Evolutionary conservation across 2,113 vertebrate genomes (phyloP), one percentile per base, ranked within the genome.

Genomic region (Anarhynchus alexandrinus): DNA sequence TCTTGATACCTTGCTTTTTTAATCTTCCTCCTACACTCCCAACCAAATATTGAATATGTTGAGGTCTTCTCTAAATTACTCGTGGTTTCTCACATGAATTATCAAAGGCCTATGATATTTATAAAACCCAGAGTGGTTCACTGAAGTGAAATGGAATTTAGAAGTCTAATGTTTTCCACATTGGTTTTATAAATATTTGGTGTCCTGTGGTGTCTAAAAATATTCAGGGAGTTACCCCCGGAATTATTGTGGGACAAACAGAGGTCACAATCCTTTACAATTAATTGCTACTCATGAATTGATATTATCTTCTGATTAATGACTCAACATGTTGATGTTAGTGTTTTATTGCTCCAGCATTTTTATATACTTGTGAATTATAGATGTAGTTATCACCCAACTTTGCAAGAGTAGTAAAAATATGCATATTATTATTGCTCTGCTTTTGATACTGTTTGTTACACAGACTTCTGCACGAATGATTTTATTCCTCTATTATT

Each of bases 271-370:
- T 92, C 62, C 6, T 97, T 97, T 97, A 88, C 34, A 89, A 89
- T 74, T 95, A 97, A 93, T 93, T 98, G 61, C 82, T 54, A n/a
- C 70, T 94, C 77, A 94, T 97, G 97, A 98, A 97, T 94, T 95
- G 86, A 95, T 95, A 42, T 91, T 95, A 90, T 94, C 92, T 96
- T 96, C 95, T 97, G 86, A 97, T 95, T 97, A 96, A 97, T 96
- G 86, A 54, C 81, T 95, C 82, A 70, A 62, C 10, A 26, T 87
- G 95, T 57, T 96, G 91, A 96, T 93, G 94, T 93, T 96, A 96
- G 84, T 97, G 94, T 97, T 98, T 97, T 95, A 98, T 96, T 97
- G 90, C 88, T 97, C 88, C 76, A 96, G 86, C 49, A 34, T 86
- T 93, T 88, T 95, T 94, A 87, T 80, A 74, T 47, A 49, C 36